Evolutionary conservation across 2,797 vertebrate genomes (phyloP), one percentile per base, ranked within the genome.

Genomic region (Bradypodion pumilum): DNA sequence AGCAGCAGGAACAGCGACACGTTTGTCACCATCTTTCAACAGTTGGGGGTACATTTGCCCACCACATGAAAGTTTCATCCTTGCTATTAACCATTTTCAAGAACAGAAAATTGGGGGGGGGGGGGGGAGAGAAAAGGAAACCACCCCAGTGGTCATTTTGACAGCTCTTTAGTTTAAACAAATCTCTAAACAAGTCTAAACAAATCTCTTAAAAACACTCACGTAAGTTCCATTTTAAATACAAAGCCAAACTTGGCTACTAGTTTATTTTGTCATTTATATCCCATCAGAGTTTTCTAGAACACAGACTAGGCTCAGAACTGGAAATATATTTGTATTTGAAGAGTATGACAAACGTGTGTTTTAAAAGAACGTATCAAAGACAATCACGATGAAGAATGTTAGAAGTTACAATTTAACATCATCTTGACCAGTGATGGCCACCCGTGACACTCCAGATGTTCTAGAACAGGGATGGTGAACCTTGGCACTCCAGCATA

Each of bases 1-100:
- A 37, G 19, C 7, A 69, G 63, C 27, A 40, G 27, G 46, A 74
- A 62, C 25, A 25, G 4, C 42, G 27, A 1, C 37, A 32, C 35
- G 65, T 35, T 68, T 37, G 60, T 23, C 46, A 27, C 56, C 10
- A 63, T 62, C 56, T 44, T 49, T 59, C 25, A 40, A n/a, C 72
- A 66, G 42, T 15, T 10, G 8, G 49, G 76, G 63, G 21, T 25
- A 73, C n/a, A 9, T 65, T 8, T 32, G 25, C 59, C 40, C 29
- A 32, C 40, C 23, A 25, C 29, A 66, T 65, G 29, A 15, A 44
- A 0, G 15, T 0, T 56, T 75, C 42, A 46, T 0, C 0, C 32
- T 68, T 69, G 19, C 69, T 2, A 66, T 1, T 59, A n/a, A 29
- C 3, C 1, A 5, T 16, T 62, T 27, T 40, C 16, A 66, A 59